Evolutionary conservation across 2,888 invertebrate genomes (phyloP).

Genomic region (Aspidiotus destructor): DNA sequence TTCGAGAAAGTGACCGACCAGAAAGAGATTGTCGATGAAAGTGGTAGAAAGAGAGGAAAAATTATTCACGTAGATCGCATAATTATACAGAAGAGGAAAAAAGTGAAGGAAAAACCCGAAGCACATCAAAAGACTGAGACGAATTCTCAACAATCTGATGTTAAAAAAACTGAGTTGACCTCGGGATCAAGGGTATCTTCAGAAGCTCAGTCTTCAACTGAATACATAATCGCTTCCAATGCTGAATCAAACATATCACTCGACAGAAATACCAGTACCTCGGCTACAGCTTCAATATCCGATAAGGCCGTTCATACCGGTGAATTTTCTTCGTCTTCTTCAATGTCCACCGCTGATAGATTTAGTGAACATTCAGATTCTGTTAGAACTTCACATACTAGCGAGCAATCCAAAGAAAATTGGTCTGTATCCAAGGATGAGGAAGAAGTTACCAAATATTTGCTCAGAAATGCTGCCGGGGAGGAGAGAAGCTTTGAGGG

Average conservation of each 20-base stretch:
- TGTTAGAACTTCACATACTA: background rate
- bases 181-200: no score
- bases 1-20: slow-evolving; percentile 16
- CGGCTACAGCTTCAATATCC: no score
- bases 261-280: no score
- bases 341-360: background rate
- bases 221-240: no score
- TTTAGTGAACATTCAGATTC: background rate
- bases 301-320: no score
- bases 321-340: background rate
- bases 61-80: slow-evolving; percentile 19
- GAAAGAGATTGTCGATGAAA: slow-evolving; percentile 18
- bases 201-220: no score
- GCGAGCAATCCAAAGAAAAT: slow-evolving; percentile 2
- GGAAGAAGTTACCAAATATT: slow-evolving; percentile 6
- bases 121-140: no score
- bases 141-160: no score
- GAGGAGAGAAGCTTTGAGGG: slow-evolving; percentile 16
- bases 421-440: slow-evolving; percentile 10
- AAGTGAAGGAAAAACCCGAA: background rate
- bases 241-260: no score
- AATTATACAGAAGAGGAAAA: slow-evolving; percentile 16
- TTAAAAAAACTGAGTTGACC: no score
- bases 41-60: slow-evolving; percentile 23
- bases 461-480: slow-evolving; percentile 11